Conservation (phyloP, 2,888 invertebrate species). For the Ctenicera cuprea region DNA sequence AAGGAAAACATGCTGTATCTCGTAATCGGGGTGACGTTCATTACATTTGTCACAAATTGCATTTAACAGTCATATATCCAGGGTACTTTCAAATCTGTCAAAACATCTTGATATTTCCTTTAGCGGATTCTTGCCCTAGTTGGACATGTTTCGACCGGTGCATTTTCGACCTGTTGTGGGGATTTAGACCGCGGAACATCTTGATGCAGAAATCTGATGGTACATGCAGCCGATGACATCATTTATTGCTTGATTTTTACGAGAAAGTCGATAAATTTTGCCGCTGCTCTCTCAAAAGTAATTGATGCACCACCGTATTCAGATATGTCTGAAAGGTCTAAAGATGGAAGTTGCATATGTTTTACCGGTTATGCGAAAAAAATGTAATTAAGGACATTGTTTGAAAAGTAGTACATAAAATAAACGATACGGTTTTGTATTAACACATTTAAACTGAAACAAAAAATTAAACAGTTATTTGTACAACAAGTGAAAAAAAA, state of each 20-base stretch:
- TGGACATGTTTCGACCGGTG: neutral
- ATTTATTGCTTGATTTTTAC: constrained; percentile 13
- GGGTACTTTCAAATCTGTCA: constrained; percentile 20
- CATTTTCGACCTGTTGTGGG: constrained; percentile 15
- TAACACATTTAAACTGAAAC: too few relatives aligned
- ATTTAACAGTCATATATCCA: neutral
- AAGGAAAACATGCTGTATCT: too few relatives aligned
- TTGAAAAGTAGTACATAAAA: too few relatives aligned
- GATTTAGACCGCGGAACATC: constrained; percentile 14
- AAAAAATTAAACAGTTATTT: too few relatives aligned
- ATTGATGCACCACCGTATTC: neutral
- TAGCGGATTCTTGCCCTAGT: constrained; percentile 4
- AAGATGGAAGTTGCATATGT: neutral
- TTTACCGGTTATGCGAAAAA: too few relatives aligned
- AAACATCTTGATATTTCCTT: constrained; percentile 3
- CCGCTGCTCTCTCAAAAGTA: neutral
- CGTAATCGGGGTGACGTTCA: too few relatives aligned
- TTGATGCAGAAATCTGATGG: constrained; percentile 12
- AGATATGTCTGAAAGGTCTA: neutral
- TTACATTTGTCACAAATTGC: neutral
- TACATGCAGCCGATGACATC: constrained; percentile 10
- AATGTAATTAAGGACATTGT: too few relatives aligned
- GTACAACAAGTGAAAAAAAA: too few relatives aligned
- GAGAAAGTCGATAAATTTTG: constrained; percentile 21
- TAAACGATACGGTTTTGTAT: too few relatives aligned